Percentiles rank a stretch among this genome's conserved stretches.
Evolutionary conservation across 1,140 invertebrate species (phyloP).

Genomic region (Drosophila ercepeae): DNA sequence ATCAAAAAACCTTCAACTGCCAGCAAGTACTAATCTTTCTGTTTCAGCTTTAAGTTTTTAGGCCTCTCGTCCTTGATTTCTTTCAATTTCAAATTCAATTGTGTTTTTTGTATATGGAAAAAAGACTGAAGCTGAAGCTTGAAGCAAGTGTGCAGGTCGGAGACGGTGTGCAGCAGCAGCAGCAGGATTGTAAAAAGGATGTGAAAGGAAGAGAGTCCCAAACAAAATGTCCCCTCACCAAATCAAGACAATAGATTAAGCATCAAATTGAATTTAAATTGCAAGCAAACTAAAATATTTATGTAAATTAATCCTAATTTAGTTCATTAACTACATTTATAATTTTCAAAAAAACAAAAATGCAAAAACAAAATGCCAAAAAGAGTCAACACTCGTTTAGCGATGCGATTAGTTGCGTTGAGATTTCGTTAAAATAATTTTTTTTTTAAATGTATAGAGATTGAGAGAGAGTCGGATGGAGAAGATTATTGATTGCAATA

Average conservation of each 20-base stretch:
- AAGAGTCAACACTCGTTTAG: slow-evolving; percentile 29
- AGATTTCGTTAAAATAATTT: slow-evolving; percentile 56
- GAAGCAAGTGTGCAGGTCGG: slow-evolving; percentile 11
- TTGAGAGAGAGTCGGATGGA: too few relatives aligned
- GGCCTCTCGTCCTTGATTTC: background rate
- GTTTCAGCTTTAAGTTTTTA: slow-evolving; percentile 41
- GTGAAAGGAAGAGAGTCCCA: background rate
- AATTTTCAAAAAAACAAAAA: slow-evolving; percentile 55
- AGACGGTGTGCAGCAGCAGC: slow-evolving; percentile 7
- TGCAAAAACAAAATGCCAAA: slow-evolving; percentile 56
- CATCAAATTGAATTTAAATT: slow-evolving; percentile 55
- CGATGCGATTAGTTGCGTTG: slow-evolving; percentile 43
- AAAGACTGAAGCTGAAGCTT: slow-evolving; percentile 74
- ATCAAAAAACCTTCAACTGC: slow-evolving; percentile 7
- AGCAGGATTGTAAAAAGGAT: slow-evolving; percentile 33
- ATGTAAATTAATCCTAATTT: slow-evolving; percentile 49
- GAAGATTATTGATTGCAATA: slow-evolving; percentile 35
- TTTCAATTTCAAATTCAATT: slow-evolving; percentile 16
- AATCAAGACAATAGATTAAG: slow-evolving; percentile 45
- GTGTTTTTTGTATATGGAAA: slow-evolving; percentile 50
- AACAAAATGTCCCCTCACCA: slow-evolving; percentile 4
- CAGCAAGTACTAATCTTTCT: slow-evolving; percentile 4
- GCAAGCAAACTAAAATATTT: slow-evolving; percentile 46
- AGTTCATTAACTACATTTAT: slow-evolving; percentile 78
- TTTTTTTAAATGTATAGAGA: slow-evolving; percentile 36